phyloP scores from a whole-genome alignment of 1,140 invertebrate genomes.

The Lordiphosa clarofinis region DNA sequence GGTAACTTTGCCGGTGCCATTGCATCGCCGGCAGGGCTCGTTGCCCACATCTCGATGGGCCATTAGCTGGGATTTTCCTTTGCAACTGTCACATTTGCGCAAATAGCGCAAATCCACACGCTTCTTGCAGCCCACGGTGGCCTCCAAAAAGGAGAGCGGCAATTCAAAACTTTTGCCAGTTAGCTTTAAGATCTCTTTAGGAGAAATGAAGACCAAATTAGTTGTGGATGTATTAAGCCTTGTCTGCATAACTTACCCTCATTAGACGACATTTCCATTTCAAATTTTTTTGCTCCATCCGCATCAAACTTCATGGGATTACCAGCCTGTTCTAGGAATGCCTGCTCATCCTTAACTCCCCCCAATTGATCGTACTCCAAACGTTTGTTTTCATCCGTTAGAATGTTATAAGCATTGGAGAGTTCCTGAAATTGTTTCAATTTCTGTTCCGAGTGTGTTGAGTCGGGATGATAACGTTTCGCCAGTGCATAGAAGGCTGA shows the following conservation, averaged over 20 bases:
- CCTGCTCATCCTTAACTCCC: slow-evolving; percentile 52
- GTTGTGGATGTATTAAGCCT: too few species aligned
- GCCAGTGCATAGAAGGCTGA: slow-evolving; percentile 90
- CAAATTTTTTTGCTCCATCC: slow-evolving; percentile 5
- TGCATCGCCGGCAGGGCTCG: slow-evolving; percentile 69
- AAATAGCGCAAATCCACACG: slow-evolving; percentile 52
- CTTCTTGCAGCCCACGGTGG: slow-evolving; percentile 65
- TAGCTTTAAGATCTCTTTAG: slow-evolving; percentile 47
- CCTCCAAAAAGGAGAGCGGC: slow-evolving; percentile 53
- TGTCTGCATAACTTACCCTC: slow-evolving; percentile 28
- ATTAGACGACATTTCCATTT: neutral
- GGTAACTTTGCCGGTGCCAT: slow-evolving; percentile 56
- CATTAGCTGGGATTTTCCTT: slow-evolving; percentile 64
- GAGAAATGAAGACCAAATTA: neutral
- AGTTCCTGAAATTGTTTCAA: slow-evolving; percentile 93
- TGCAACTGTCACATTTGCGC: slow-evolving; percentile 62
- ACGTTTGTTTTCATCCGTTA: slow-evolving; percentile 89
- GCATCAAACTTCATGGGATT: slow-evolving; percentile 46
- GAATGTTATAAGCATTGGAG: slow-evolving; percentile 91
- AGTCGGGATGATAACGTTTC: slow-evolving; percentile 86
- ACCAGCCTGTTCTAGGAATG: slow-evolving; percentile 56
- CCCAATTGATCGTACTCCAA: slow-evolving; percentile 85
- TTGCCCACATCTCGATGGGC: slow-evolving; percentile 47
- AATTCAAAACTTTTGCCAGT: slow-evolving; percentile 42
- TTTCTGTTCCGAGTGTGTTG: slow-evolving; percentile 84